A percentile compares a stretch with the other conserved stretches of the same genome.
Conservation (phyloP, 1,140 invertebrate species). For the Drosophila dunni region DNA sequence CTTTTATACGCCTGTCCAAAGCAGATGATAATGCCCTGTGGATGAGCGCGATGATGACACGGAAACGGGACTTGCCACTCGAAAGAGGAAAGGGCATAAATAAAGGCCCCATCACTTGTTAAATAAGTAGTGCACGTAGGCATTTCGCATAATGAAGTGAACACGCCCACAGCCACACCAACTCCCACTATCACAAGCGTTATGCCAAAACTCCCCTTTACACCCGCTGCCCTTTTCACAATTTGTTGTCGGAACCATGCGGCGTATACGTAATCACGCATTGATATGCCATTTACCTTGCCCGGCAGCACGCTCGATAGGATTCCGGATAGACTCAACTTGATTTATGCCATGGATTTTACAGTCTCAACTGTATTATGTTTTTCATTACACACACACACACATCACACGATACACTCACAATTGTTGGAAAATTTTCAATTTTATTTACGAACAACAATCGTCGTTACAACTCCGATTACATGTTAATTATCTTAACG, state of each 20-base stretch:
- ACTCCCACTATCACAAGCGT: neutral
- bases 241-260: slow-evolving; percentile 60
- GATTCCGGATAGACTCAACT: slow-evolving; percentile 8
- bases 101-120: slow-evolving; percentile 76
- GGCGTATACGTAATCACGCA: slow-evolving; percentile 80
- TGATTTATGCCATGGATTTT: slow-evolving; percentile 75
- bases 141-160: slow-evolving; percentile 77
- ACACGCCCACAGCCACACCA: neutral
- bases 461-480: slow-evolving; percentile 71
- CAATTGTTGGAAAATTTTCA: slow-evolving; percentile 27
- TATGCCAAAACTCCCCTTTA: neutral
- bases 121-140: slow-evolving; percentile 82
- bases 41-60: slow-evolving; percentile 11
- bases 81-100: slow-evolving; percentile 35
- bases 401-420: neutral
- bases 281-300: slow-evolving; percentile 77
- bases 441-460: slow-evolving; percentile 41
- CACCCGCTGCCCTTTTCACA: slow-evolving; percentile 27
- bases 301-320: slow-evolving; percentile 39
- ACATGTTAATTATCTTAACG: slow-evolving; percentile 78
- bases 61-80: slow-evolving; percentile 29
- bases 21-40: slow-evolving; percentile 38
- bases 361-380: slow-evolving; percentile 67
- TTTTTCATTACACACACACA: slow-evolving; percentile 47
- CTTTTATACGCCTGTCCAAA: slow-evolving; percentile 44